phyloP scores from a whole-genome alignment of 2,797 vertebrate species.

The Emydoidea blandingii region DNA sequence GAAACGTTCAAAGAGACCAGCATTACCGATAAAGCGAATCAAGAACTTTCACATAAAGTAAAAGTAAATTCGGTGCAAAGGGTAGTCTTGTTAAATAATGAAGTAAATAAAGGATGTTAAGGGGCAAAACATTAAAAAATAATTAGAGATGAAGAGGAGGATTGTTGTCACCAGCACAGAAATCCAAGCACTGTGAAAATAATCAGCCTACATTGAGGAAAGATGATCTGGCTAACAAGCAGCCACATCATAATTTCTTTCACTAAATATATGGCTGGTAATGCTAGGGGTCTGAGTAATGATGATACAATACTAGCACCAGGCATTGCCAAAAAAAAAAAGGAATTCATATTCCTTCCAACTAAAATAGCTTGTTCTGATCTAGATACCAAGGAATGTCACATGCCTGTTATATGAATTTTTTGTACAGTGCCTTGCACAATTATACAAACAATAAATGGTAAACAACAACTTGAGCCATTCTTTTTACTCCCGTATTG shows the following conservation, averaged over 20 bases:
- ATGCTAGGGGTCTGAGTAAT: background rate
- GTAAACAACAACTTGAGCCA: background rate
- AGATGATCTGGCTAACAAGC: conserved; percentile 9
- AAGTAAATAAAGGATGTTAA: background rate
- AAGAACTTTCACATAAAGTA: background rate
- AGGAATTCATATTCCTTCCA: background rate
- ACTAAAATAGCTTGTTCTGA: background rate
- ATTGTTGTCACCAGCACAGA: background rate
- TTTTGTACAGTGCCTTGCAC: background rate
- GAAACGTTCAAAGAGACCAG: background rate
- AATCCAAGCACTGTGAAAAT: conserved; percentile 25
- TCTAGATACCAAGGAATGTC: background rate
- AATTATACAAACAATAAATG: background rate
- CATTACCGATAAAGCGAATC: background rate
- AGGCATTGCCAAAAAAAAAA: background rate
- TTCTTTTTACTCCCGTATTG: background rate
- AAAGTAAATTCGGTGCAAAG: background rate
- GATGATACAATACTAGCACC: background rate
- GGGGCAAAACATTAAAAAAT: background rate
- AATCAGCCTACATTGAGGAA: background rate
- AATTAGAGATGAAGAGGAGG: background rate
- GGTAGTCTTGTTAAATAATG: background rate
- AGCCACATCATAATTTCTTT: background rate
- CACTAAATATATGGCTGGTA: background rate
- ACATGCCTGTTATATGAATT: background rate